Conservation (phyloP, 2,113 vertebrate species). For the Strix uralensis region DNA sequence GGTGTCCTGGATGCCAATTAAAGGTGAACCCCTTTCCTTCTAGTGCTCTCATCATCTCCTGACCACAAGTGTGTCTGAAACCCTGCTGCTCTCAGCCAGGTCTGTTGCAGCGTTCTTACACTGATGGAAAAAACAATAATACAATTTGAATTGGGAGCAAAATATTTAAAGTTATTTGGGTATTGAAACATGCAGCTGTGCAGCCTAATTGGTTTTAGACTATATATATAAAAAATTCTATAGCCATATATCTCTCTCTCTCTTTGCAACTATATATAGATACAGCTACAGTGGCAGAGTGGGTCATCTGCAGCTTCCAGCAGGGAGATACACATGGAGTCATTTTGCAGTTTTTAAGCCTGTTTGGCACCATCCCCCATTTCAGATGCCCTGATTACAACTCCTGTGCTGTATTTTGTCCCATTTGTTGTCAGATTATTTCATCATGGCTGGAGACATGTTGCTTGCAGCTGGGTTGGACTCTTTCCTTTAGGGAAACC, state of each 20-base stretch:
- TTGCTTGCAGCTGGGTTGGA: background rate
- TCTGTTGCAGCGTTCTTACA: rapidly evolving
- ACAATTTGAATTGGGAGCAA: background rate
- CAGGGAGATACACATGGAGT: background rate
- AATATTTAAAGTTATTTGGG: background rate
- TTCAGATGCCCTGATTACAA: background rate
- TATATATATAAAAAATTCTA: background rate
- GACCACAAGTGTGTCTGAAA: background rate
- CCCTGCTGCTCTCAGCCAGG: rapidly evolving
- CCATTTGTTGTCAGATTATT: background rate
- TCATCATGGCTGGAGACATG: rapidly evolving
- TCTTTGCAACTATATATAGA: background rate
- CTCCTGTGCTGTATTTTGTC: background rate
- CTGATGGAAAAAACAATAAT: background rate
- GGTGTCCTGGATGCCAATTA: background rate
- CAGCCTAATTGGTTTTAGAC: background rate
- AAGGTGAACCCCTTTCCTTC: background rate
- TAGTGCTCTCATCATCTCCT: background rate
- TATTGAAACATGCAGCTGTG: background rate
- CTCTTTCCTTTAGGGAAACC: background rate
- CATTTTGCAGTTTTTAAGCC: background rate
- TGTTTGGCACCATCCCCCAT: background rate
- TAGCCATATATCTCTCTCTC: background rate
- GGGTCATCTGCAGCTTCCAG: background rate
- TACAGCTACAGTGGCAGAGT: background rate